phyloP scores from a whole-genome alignment of 23 tunicate species.

The Phallusia fumigata region DNA sequence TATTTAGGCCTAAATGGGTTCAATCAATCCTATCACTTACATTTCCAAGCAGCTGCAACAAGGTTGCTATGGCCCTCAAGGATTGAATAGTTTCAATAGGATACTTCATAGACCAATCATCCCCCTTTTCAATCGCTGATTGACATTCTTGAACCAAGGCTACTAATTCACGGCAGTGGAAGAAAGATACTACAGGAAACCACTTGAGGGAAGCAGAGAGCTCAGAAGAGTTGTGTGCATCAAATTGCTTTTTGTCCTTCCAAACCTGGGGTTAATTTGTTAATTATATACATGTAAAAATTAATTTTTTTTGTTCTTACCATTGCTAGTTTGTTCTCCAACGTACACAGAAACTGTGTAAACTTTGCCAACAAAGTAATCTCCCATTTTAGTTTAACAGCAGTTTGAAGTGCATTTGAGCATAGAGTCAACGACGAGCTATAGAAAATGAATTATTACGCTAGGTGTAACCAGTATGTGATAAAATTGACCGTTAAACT shows the following conservation, averaged over 20 bases:
- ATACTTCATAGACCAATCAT: not conserved
- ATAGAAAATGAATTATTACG: not conserved
- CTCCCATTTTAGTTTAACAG: not conserved
- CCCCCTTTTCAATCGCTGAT: not conserved
- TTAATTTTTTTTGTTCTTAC: not conserved
- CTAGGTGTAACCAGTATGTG: not conserved
- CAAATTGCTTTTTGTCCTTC: not conserved
- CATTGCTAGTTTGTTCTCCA: not conserved
- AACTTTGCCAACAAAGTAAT: not conserved
- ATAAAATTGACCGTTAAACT: not conserved
- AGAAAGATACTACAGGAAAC: not conserved
- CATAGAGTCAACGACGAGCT: not conserved
- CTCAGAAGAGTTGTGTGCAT: not conserved
- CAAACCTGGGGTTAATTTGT: not conserved
- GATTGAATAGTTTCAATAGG: not conserved
- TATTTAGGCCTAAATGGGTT: no score
- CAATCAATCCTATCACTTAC: not conserved
- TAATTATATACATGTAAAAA: not conserved
- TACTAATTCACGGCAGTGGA: not conserved
- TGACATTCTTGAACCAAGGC: not conserved
- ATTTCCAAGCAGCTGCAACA: not conserved
- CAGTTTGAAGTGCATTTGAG: not conserved
- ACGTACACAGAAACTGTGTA: not conserved
- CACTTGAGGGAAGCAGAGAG: slow-evolving; percentile 2
- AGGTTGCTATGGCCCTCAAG: not conserved